Evolutionary conservation across 2,888 invertebrate genomes (phyloP), one percentile per base, ranked within the genome.

Genomic region (Alsophila aescularia): DNA sequence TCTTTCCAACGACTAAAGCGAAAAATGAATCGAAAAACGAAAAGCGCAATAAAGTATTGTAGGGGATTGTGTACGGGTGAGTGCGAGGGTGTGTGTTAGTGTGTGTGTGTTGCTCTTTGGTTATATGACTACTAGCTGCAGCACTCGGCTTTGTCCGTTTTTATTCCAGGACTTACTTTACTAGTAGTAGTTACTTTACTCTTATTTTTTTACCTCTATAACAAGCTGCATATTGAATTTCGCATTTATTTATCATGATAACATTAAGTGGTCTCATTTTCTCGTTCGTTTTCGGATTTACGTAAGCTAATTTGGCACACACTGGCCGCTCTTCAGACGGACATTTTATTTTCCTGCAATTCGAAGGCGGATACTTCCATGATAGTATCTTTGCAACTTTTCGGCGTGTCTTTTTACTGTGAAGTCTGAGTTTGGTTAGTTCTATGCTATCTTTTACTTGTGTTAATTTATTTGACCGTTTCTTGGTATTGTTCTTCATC

Each of bases 221-320:
- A 36, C 85, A 85, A 24, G 74, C 77, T 14, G 73, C 59, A 29
- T 77, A 83, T 1, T 75, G 62, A 43, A 83, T 52, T 63, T 85
- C 84, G 10, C 85, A 85, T 59, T 75, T 72, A 44, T 84, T 85
- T 0, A 76, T 18, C 31, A 77, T 72, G 0, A 72, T 48, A 0
- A 81, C 57, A 31, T 66, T 68, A 2, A 67, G 53, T 1, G 61
- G 68, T 16, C 29, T 67, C 4, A 35, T 60, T 0, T 9, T 39
- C 2, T 8, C 18, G 16, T 21, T 24, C 2, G 15, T 40, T 1
- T 53, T 66, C 29, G 27, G 50, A 31, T 52, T 47, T 10, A 56
- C 71, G 6, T 43, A 53, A 5, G 35, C 35, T 5, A 85, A 24
- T 41, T 70, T 73, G 0, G 78, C 72, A 16, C 83, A 85, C 4